These are phyloP conservation scores for Epinephelus coioides DNA, from an alignment of 2,797 vertebrate species.

Conservation along the genomic window DNA sequence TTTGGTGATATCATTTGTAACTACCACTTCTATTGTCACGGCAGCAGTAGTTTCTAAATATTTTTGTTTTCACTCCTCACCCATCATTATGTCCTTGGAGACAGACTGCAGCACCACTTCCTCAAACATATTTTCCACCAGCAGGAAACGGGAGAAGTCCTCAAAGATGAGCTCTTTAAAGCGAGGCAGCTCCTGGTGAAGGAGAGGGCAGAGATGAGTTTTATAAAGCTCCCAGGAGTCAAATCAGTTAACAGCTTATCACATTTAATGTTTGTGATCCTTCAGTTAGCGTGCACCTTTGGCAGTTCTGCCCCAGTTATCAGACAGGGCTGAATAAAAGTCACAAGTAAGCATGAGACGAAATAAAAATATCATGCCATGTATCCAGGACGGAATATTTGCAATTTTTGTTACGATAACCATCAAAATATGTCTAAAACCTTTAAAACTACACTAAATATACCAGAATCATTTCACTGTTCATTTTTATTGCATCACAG, in stretches of 20 bases:
- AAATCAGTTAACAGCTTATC: neutral
- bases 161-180: slow-evolving; percentile 97
- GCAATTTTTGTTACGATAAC: too few relatives aligned
- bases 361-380: too few relatives aligned
- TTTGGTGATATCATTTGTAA: neutral
- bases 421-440: too few relatives aligned
- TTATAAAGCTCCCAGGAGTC: neutral
- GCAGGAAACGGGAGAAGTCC: slow-evolving; percentile 94
- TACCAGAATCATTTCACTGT: too few relatives aligned
- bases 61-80: slow-evolving; percentile 78
- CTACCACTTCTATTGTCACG: neutral
- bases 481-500: too few relatives aligned
- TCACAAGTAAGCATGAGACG: too few relatives aligned
- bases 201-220: neutral
- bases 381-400: too few relatives aligned
- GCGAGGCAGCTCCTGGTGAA: slow-evolving; percentile 89
- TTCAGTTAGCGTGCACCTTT: too few relatives aligned
- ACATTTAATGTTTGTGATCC: neutral
- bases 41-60: neutral
- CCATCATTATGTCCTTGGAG: slow-evolving; percentile 97
- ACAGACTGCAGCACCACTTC: slow-evolving; percentile 96
- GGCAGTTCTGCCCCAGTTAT: too few relatives aligned
- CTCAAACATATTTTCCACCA: slow-evolving; percentile 96
- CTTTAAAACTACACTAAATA: too few relatives aligned
- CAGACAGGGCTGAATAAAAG: too few relatives aligned